These are phyloP conservation scores for Brachionichthys hirsutus DNA, from an alignment of 2,113 vertebrate genomes.

Conservation along the genomic window DNA sequence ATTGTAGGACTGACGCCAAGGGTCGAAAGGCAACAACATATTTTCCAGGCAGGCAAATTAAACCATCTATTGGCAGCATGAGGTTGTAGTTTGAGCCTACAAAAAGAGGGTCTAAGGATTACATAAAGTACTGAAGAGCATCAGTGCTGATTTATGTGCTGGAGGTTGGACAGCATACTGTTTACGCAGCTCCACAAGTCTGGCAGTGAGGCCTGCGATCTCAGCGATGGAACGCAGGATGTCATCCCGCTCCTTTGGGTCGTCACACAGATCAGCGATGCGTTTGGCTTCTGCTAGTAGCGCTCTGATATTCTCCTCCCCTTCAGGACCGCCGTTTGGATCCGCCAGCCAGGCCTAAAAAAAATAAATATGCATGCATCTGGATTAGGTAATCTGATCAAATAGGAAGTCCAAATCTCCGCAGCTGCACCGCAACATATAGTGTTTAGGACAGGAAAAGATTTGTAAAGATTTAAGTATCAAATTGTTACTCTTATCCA, in stretches of 20 bases:
- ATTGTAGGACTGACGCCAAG: conserved; percentile 46
- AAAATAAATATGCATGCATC: conserved; percentile 12
- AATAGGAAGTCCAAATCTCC: neutral
- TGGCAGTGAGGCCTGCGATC: conserved; percentile 89
- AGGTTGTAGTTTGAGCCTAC: conserved; percentile 55
- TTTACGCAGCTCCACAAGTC: conserved; percentile 87
- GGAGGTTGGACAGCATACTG: conserved; percentile 76
- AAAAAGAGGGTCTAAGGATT: conserved; percentile 52
- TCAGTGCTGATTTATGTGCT: neutral
- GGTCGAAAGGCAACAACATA: conserved; percentile 62
- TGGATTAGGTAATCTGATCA: neutral
- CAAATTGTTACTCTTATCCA: neutral
- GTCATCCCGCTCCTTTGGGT: conserved; percentile 95
- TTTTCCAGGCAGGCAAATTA: conserved; percentile 52
- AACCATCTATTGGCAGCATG: conserved; percentile 48
- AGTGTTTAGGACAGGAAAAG: neutral
- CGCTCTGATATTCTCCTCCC: conserved; percentile 91
- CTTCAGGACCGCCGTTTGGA: conserved; percentile 91
- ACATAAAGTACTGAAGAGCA: conserved; percentile 18
- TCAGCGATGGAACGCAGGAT: conserved; percentile 93
- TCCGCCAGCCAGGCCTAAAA: conserved; percentile 94
- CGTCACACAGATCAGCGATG: conserved; percentile 93
- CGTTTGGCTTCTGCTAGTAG: conserved; percentile 91
- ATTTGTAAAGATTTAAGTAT: neutral
- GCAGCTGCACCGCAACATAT: neutral